These are phyloP conservation scores for Hypotaenidia philippensis DNA, from an alignment of 2,797 vertebrate genomes.

Conservation along the genomic window DNA sequence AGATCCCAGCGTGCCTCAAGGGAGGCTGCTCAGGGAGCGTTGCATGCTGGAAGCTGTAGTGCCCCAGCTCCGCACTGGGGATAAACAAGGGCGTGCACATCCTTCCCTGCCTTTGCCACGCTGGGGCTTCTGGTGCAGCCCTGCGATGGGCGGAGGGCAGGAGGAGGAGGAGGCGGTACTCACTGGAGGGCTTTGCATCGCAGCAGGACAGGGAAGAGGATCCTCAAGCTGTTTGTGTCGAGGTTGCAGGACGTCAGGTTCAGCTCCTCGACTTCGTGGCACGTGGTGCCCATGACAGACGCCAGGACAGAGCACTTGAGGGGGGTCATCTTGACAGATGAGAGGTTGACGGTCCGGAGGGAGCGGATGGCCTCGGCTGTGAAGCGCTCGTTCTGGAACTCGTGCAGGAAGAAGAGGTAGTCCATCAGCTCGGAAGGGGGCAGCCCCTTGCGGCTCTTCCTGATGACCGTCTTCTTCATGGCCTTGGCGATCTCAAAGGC, in stretches of 20 bases:
- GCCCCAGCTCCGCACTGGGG: background rate
- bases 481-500: slow-evolving; percentile 90
- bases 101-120: background rate
- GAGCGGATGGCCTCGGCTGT: slow-evolving; percentile 88
- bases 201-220: slow-evolving; percentile 87
- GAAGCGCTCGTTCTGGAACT: slow-evolving; percentile 95
- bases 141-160: background rate
- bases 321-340: slow-evolving; percentile 89
- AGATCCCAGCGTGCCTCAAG: slow-evolving; percentile 25
- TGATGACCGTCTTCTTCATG: slow-evolving; percentile 90
- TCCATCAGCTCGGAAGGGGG: slow-evolving; percentile 94
- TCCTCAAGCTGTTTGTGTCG: slow-evolving; percentile 81
- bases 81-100: background rate
- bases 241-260: slow-evolving; percentile 92
- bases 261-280: slow-evolving; percentile 87
- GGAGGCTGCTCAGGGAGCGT: background rate
- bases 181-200: slow-evolving; percentile 90
- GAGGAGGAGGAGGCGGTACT: slow-evolving; percentile 62
- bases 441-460: slow-evolving; percentile 83
- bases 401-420: slow-evolving; percentile 92
- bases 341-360: slow-evolving; percentile 86
- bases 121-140: background rate
- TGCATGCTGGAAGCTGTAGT: slow-evolving; percentile 9
- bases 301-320: slow-evolving; percentile 93
- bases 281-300: slow-evolving; percentile 85